phyloP scores from a whole-genome alignment of 2,113 vertebrate genomes.

The Anolis sagrei region DNA sequence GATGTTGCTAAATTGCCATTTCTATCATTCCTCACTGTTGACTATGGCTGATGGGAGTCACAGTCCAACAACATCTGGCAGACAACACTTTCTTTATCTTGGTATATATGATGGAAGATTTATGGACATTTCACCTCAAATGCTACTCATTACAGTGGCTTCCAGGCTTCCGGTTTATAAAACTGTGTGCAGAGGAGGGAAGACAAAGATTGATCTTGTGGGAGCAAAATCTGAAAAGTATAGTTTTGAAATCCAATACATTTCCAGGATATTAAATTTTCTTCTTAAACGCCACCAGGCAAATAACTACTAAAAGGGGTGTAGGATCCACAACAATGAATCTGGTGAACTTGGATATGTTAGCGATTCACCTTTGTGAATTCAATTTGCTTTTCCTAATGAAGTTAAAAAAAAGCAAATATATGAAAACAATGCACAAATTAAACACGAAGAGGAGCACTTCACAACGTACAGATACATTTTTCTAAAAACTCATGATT shows the following conservation, averaged over 20 bases:
- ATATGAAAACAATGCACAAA: neutral
- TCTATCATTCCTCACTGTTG: neutral
- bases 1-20: neutral
- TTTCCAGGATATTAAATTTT: neutral
- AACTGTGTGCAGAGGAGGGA: neutral
- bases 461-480: neutral
- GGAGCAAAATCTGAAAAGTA: neutral
- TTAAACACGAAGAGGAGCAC: rapidly evolving
- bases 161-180: neutral
- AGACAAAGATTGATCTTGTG: neutral
- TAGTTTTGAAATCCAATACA: neutral
- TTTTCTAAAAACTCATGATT: neutral
- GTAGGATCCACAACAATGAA: neutral
- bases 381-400: neutral
- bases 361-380: neutral
- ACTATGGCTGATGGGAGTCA: neutral
- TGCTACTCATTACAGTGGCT: slow-evolving; percentile 33
- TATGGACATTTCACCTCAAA: slow-evolving; percentile 12
- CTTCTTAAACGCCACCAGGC: neutral
- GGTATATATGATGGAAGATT: slow-evolving; percentile 21
- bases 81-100: neutral
- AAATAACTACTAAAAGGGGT: neutral
- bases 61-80: neutral
- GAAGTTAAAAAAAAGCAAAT: no score
- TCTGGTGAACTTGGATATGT: neutral